Base-by-base conservation (phyloP, 2,888 invertebrate genomes). In the Nezara viridula region DNA sequence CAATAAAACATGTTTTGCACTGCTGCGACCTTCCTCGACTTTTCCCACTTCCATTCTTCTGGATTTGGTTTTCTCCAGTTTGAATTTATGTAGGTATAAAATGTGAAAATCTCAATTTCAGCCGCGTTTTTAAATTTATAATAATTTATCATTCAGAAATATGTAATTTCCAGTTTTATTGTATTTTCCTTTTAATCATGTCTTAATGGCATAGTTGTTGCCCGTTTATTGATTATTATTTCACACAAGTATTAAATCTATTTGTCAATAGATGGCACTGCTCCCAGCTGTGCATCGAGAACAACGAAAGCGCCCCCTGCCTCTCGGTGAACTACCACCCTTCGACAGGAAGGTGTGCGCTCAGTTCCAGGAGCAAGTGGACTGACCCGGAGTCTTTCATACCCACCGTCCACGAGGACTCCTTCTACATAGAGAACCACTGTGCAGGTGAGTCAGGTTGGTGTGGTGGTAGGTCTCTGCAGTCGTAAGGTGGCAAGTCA, bases 381-480 rank as follows among this genome's bases (percentile, higher is more conserved):
- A 95, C 95, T 0, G 95, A 95, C 91, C 96, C 97, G 0, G 96
- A 96, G 92, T 95, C 96, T 6, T 98, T 96, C 93, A 94, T 96
- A 73, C 92, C 92, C 4, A 96, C 96, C 9, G 95, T 96, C 4
- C 95, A 95, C 92, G 95, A 95, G 91, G 95, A 96, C 91, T 96
- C 97, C 50, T 96, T 97, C 92, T 98, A 98, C 92, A 95, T 97
- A 91, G 97, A 97, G 92, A 97, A 96, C 93, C 96, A 97, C 92
- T 98, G 98, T 95, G 94, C 91, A 94, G 94, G 81, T 86, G 40
- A 77, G 87, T 16, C 14, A n/a, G 16, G 0, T 9, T 14, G 24
- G 37, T 19, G 24, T 14, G 7, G 24, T 24, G 24, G 3, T 4
- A 52, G 3, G 21, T 52, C 44, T 44, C 44, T 44, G 44, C 44